Evolutionary conservation across 2,797 vertebrate genomes (phyloP), one percentile per base, ranked within the genome.

Genomic region (Ibycter americanus): DNA sequence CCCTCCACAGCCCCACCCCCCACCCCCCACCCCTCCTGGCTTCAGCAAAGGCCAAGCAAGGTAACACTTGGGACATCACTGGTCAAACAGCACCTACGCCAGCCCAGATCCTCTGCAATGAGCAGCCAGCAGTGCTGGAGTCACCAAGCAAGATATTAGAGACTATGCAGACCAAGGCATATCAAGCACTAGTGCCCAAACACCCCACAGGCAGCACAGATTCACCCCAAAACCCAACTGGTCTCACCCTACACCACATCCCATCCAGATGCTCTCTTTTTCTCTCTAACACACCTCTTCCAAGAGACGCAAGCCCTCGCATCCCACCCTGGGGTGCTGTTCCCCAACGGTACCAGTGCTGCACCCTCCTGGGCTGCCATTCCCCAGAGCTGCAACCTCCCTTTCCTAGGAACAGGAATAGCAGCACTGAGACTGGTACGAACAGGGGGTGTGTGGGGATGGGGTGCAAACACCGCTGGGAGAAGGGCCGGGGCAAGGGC

Each of bases 381-480:
- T 66, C 8, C 32, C 52, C 51, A 56, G 8, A 42, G 19, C n/a
- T 40, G 21, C 46, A 65, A 5, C 32, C 71, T 54, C 18, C 36
- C 52, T n/a, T 71, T 61, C 27, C 84, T 4, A 1, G 52, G 15
- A 29, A 34, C 29, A 34, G 66, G 21, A 85, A 22, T 22, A 44
- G 17, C 51, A 42, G 42, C 4, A 1, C 67, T 14, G 63, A 58
- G 67, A 25, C 12, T 2, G 31, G 12, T 31, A 15, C 2, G 1
- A 19, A 15, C 0, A 5, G 11, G 7, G 26, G 11, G 20, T 14
- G 3, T 1, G 3, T 15, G 38, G 36, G 32, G 15, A 47, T 23
- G 56, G 58, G 40, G 15, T 32, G 36, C 19, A 66, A 82, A 52
- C 31, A 9, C 23, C 0, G 0, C 47, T 19, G 46, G 27, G 55